Base-by-base conservation (phyloP, 2,888 invertebrate species). In the Apamea anceps region DNA sequence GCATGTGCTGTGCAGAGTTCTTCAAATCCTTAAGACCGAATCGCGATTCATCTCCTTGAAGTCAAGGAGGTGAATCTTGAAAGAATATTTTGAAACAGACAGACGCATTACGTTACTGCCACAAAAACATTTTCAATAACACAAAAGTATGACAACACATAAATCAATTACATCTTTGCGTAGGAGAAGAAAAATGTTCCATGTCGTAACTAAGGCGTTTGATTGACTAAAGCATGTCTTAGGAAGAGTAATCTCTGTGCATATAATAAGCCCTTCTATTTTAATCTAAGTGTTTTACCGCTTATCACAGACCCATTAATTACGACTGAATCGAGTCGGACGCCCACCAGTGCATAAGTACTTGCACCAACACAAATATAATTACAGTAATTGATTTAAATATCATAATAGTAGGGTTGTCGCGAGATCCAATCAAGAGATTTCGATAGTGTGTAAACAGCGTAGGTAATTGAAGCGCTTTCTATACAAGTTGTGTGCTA, bases 341-440 rank as follows among this genome's bases (percentile, higher is more conserved):
- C 96, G 96, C 96, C 95, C 94, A 96, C 96, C 85, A 88, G 87
- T 89, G 90, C 90, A 66, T 45, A 79, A 15, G 89, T 84, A 86
- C 87, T 86, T 80, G 81, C 77, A 90, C 89, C 90, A 92, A 91
- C 91, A 93, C 93, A 94, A 94, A 94, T 93, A 94, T 95, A 95
- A 96, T 96, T 95, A 95, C 91, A 93, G 94, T 96, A 96, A 96
- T 96, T 96, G 96, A 96, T 95, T 96, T 96, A 95, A 96, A 96
- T 95, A 94, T 94, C 94, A 94, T 96, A 96, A 96, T 95, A 91
- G 92, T 91, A 92, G 93, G 92, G 91, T 90, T 88, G 88, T 82
- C 82, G 75, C 75, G 74, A 89, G 95, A 94, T 95, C 88, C 90
- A 93, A 95, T 95, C 94, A 91, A 83, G 79, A 88, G 88, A 91